phyloP scores from a whole-genome alignment of 2,113 vertebrate genomes.

The Aphyosemion australe region DNA sequence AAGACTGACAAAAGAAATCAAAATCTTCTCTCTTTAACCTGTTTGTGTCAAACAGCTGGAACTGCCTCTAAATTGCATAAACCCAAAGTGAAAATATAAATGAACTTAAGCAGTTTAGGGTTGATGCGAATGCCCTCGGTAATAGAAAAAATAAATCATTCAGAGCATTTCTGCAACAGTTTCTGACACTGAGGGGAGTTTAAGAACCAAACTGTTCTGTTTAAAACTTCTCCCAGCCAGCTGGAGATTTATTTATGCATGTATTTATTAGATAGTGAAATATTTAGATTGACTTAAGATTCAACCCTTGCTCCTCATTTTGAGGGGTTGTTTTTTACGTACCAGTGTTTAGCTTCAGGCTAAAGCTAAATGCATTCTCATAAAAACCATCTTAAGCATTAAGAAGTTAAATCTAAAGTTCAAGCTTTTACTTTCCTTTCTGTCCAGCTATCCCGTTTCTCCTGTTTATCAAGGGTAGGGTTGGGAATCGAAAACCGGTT shows the following conservation, averaged over 20 bases:
- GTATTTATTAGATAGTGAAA: background rate
- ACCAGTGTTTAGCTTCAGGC: slow-evolving; percentile 46
- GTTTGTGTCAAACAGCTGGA: slow-evolving; percentile 1
- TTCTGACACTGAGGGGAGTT: too few species aligned
- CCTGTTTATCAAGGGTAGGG: too few species aligned
- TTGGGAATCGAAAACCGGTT: too few species aligned
- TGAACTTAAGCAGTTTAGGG: slow-evolving; percentile 27
- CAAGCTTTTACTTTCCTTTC: background rate
- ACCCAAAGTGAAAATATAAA: slow-evolving; percentile 16
- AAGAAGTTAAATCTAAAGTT: slow-evolving; percentile 9
- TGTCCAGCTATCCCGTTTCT: too few species aligned
- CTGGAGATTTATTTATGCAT: slow-evolving; percentile 2
- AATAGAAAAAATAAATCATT: too few species aligned
- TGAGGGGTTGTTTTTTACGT: slow-evolving; percentile 52
- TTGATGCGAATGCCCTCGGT: background rate
- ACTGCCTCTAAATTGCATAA: slow-evolving; percentile 4
- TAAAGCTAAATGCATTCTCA: background rate
- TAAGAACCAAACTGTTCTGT: slow-evolving; percentile 7
- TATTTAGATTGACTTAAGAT: background rate
- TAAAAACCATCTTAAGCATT: slow-evolving; percentile 29
- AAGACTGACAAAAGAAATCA: slow-evolving; percentile 15
- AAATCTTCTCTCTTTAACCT: background rate
- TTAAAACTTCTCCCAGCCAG: slow-evolving; percentile 1
- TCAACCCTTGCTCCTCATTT: slow-evolving; percentile 50
- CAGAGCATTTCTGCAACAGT: too few species aligned